A percentile compares a stretch with the other conserved stretches of the same genome.
phyloP scores from a whole-genome alignment of 2,113 vertebrate species.

The Microcebus griseorufus region DNA sequence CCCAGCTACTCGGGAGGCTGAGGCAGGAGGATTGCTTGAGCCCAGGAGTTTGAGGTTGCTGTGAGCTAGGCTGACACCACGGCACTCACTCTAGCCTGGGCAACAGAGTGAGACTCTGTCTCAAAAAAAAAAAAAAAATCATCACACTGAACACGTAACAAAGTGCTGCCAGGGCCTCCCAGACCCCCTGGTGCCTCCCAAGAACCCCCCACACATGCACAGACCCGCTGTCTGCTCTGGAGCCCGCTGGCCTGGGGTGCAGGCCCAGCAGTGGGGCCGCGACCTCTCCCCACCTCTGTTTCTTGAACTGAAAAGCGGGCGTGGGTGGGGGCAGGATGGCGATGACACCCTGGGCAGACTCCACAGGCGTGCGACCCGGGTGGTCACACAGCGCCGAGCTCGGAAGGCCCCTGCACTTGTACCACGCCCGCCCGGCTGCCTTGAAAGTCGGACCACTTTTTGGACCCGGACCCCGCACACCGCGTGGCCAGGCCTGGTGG shows the following conservation, averaged over 20 bases:
- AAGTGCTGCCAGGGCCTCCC: background rate
- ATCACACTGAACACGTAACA: background rate
- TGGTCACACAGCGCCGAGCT: no score
- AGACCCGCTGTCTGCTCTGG: background rate
- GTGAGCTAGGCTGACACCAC: no score
- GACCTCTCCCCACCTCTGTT: background rate
- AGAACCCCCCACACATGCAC: background rate
- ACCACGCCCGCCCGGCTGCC: accelerated
- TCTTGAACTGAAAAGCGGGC: background rate
- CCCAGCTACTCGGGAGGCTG: no score
- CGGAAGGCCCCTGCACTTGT: accelerated
- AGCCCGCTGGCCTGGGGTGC: background rate
- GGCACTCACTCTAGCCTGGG: no score
- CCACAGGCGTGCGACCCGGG: background rate
- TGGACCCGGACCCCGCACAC: accelerated
- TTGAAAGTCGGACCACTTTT: accelerated
- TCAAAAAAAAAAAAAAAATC: no score
- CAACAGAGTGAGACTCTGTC: no score
- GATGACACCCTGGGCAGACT: background rate
- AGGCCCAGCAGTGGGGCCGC: accelerated
- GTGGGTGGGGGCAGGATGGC: accelerated
- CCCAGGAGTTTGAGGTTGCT: no score
- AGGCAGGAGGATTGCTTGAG: no score
- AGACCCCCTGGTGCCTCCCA: background rate
- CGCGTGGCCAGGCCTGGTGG: accelerated